phyloP scores from a whole-genome alignment of 2,113 vertebrate genomes.

The Agapornis roseicollis region DNA sequence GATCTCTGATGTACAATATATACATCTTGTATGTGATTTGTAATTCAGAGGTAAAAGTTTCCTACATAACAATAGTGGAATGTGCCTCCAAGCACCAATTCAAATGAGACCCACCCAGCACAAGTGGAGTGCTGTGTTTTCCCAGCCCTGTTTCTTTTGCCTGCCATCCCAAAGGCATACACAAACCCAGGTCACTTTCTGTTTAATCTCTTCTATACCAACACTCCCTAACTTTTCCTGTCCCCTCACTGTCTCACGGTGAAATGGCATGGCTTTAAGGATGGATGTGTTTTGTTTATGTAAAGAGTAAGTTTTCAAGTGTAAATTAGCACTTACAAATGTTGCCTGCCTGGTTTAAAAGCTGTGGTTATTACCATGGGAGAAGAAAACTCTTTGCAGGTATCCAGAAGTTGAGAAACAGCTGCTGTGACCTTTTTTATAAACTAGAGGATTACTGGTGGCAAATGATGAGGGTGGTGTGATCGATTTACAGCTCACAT shows the following conservation, averaged over 20 bases:
- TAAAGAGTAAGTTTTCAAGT: background rate
- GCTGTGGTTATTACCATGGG: background rate
- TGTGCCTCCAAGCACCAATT: background rate
- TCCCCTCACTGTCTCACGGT: background rate
- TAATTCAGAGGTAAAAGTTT: background rate
- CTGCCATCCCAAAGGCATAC: background rate
- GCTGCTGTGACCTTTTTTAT: background rate
- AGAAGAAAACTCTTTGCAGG: background rate
- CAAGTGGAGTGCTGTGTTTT: background rate
- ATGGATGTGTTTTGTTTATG: background rate
- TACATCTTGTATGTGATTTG: background rate
- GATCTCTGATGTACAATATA: background rate
- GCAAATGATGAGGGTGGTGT: too few relatives aligned
- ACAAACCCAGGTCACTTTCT: background rate
- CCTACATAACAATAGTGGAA: background rate
- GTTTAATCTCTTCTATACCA: background rate
- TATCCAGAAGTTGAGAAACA: background rate
- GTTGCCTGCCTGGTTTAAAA: background rate
- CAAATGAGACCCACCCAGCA: background rate
- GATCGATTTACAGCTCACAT: background rate
- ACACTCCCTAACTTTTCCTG: background rate
- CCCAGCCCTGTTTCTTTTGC: background rate
- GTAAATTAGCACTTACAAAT: background rate
- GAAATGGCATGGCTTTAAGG: background rate
- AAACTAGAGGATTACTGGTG: background rate